Conservation (phyloP, 2,113 vertebrate species). For the Eidolon helvum region DNA sequence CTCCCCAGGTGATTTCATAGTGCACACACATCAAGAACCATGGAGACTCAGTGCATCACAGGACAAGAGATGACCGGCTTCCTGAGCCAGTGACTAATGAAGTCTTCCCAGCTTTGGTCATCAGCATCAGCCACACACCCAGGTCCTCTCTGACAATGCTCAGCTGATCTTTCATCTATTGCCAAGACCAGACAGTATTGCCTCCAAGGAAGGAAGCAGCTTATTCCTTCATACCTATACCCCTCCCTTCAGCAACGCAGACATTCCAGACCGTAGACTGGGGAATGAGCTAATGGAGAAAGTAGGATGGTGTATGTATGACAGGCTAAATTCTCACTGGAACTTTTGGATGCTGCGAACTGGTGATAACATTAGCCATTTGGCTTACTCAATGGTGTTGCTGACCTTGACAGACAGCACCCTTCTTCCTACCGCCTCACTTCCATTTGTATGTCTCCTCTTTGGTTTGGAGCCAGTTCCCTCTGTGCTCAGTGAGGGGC, state of each 20-base stretch:
- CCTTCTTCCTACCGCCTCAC: background rate
- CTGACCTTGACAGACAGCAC: background rate
- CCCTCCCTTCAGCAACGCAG: background rate
- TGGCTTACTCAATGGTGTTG: background rate
- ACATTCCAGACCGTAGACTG: background rate
- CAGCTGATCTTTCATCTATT: background rate
- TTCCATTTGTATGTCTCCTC: background rate
- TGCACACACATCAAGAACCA: background rate
- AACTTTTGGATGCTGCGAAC: background rate
- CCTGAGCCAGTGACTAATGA: background rate
- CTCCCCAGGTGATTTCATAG: background rate
- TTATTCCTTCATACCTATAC: background rate
- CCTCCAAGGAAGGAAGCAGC: background rate
- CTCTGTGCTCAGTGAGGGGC: background rate
- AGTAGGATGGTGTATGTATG: background rate
- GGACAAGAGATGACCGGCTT: background rate
- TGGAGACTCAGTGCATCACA: background rate
- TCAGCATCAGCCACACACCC: background rate
- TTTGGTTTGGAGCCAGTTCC: background rate
- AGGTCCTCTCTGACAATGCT: background rate
- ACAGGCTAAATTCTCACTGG: background rate
- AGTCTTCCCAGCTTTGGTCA: background rate
- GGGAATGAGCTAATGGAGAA: background rate
- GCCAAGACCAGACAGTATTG: background rate
- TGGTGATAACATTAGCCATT: background rate